Percentiles rank a stretch among this genome's conserved stretches.
Conservation (phyloP, 2,797 vertebrate species). For the Neostethus bicornis region DNA sequence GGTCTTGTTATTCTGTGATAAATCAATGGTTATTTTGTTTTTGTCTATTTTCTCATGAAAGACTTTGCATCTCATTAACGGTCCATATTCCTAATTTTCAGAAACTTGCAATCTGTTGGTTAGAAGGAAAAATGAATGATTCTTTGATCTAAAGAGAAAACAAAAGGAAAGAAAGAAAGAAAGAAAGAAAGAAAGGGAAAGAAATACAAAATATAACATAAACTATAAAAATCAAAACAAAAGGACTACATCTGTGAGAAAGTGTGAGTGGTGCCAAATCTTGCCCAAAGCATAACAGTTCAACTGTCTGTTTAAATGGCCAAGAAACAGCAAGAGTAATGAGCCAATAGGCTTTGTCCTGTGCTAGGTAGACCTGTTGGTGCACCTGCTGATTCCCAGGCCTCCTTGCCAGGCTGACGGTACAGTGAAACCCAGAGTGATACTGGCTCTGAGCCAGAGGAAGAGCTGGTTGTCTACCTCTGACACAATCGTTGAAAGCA, state of each 20-base stretch:
- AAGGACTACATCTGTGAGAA: constrained; percentile 27
- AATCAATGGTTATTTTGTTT: no score
- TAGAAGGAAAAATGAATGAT: not conserved
- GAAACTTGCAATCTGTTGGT: not conserved
- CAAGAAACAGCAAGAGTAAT: constrained; percentile 31
- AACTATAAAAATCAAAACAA: constrained; percentile 16
- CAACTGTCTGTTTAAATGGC: constrained; percentile 54
- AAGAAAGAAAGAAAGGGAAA: no score
- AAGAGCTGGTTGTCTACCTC: constrained; percentile 68
- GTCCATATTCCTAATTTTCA: not conserved
- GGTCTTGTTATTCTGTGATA: no score
- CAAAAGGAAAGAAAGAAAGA: no score
- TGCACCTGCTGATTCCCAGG: constrained; percentile 79
- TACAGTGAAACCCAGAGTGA: constrained; percentile 81
- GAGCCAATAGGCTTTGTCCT: constrained; percentile 55
- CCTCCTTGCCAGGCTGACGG: constrained; percentile 65
- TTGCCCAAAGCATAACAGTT: constrained; percentile 49
- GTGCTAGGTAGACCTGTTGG: constrained; percentile 62
- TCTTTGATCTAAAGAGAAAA: no score
- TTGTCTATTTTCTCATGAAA: not conserved
- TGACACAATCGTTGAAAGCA: constrained; percentile 49
- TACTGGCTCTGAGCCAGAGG: constrained; percentile 80
- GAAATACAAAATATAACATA: no score
- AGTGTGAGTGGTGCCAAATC: constrained; percentile 28
- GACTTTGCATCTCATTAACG: not conserved